phyloP scores from a whole-genome alignment of 2,113 vertebrate species.

The Sarotherodon lohbergeri region DNA sequence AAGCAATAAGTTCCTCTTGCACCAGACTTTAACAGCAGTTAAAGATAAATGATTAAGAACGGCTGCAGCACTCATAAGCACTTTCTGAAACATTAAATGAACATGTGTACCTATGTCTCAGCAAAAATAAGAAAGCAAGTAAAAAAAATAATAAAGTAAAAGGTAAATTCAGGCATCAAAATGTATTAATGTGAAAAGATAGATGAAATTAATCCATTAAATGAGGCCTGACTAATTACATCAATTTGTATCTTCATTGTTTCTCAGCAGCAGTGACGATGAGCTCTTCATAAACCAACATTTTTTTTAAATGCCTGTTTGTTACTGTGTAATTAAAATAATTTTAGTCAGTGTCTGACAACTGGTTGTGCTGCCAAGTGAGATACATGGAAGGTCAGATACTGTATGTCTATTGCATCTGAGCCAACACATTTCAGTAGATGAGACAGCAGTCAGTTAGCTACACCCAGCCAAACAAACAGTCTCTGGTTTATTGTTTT shows the following conservation, averaged over 20 bases:
- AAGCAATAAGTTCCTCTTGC: neutral
- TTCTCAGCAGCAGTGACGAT: neutral
- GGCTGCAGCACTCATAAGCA: neutral
- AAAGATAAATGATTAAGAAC: neutral
- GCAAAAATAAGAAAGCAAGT: neutral
- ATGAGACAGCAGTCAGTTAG: neutral
- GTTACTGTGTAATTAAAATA: neutral
- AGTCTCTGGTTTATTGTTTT: neutral
- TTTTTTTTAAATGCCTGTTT: neutral
- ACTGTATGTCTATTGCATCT: neutral
- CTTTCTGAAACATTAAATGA: neutral
- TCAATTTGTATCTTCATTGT: neutral
- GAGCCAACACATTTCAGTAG: neutral
- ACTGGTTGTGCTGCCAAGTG: neutral
- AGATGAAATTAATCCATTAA: neutral
- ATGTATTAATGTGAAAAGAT: neutral
- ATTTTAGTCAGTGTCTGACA: neutral
- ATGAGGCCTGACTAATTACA: neutral
- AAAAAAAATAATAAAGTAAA: neutral
- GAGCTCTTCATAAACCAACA: neutral
- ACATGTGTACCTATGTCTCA: neutral
- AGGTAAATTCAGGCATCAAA: neutral
- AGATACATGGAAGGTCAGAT: neutral
- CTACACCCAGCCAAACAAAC: neutral
- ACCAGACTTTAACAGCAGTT: neutral